Conservation (phyloP, 1,140 invertebrate genomes). For the Cepaea nemoralis region DNA sequence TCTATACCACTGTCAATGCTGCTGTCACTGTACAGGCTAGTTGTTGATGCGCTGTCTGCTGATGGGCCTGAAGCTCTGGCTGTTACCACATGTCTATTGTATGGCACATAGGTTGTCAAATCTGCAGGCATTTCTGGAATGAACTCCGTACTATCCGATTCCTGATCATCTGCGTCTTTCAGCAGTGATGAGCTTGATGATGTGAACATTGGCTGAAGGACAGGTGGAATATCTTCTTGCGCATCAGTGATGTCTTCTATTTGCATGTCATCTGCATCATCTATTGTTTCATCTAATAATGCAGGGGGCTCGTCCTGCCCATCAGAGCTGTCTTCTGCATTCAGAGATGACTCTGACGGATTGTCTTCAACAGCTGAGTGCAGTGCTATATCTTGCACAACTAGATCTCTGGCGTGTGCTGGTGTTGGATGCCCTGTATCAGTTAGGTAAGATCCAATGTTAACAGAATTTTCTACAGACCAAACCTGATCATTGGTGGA, state of each 20-base stretch:
- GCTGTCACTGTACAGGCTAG: background rate
- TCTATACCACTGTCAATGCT: slow-evolving; percentile 15
- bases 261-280: no score
- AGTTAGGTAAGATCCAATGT: background rate
- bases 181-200: background rate
- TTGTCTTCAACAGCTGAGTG: background rate
- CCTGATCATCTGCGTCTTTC: background rate
- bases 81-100: background rate
- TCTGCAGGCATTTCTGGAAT: background rate
- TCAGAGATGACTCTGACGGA: background rate
- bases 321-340: slow-evolving; percentile 1
- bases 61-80: background rate
- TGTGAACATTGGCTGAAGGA: slow-evolving; percentile 31
- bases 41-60: background rate
- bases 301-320: slow-evolving; percentile 24
- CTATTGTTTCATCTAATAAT: background rate
- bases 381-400: background rate
- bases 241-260: background rate
- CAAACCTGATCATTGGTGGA: background rate
- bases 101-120: background rate
- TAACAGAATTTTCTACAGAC: background rate
- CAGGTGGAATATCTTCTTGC: slow-evolving; percentile 7
- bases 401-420: background rate
- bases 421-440: background rate
- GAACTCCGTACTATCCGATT: background rate